These are phyloP conservation scores for Xylocopa sonorina DNA, from an alignment of 1,140 invertebrate genomes.

Conservation along the genomic window DNA sequence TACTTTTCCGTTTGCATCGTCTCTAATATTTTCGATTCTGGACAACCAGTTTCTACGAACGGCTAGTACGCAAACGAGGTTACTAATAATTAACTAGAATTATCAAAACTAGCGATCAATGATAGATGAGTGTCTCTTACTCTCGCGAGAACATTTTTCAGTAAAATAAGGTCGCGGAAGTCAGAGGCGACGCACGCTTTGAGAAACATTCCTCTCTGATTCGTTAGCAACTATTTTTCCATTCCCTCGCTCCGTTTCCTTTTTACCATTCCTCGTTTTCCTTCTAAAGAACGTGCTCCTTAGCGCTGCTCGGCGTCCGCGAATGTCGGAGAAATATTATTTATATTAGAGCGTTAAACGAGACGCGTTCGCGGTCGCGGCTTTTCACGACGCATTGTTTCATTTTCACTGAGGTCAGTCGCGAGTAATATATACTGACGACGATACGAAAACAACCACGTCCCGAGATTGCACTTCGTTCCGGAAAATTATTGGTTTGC, in stretches of 20 bases:
- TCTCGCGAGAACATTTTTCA: too few relatives aligned
- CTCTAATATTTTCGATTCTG: not conserved
- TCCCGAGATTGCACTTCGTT: not conserved
- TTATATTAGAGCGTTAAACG: constrained; percentile 36
- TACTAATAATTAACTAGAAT: too few relatives aligned
- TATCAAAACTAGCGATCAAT: too few relatives aligned
- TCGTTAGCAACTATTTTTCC: too few relatives aligned
- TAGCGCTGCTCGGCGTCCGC: not conserved
- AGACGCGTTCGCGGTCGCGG: not conserved
- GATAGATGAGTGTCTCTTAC: too few relatives aligned
- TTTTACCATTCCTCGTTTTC: not conserved
- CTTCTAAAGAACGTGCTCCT: not conserved
- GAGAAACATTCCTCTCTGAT: too few relatives aligned
- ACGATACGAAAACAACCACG: not conserved
- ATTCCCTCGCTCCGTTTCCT: too few relatives aligned
- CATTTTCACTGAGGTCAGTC: not conserved
- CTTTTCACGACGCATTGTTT: not conserved
- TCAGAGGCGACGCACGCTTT: too few relatives aligned
- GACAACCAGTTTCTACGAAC: not conserved
- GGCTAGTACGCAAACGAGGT: not conserved
- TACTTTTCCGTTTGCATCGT: too few relatives aligned
- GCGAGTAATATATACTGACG: constrained; percentile 17
- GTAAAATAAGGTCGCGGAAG: too few relatives aligned
- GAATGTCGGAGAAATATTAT: constrained; percentile 13
- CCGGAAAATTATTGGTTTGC: not conserved